Percentiles rank a stretch among this genome's conserved stretches.
phyloP scores from a whole-genome alignment of 2,888 invertebrate genomes.

The Steinernema hermaphroditum region DNA sequence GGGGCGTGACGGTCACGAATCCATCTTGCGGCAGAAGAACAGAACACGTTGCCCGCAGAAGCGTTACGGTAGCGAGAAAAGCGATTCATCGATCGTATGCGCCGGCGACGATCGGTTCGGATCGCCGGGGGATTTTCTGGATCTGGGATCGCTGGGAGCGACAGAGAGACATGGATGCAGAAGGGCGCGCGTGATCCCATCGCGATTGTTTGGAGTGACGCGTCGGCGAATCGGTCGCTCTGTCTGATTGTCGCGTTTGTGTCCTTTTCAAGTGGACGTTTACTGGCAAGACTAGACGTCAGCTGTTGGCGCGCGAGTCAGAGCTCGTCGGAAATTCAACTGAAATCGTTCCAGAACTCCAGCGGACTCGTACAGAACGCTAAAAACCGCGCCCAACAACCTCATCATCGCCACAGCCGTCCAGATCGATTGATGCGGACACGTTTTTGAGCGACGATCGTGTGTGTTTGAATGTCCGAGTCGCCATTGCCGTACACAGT shows the following conservation, averaged over 20 bases:
- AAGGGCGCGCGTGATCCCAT: background rate
- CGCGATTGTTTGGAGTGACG: constrained; percentile 8
- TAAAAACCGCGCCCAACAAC: background rate
- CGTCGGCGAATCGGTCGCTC: background rate
- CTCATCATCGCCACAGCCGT: background rate
- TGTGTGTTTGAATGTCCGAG: constrained; percentile 12
- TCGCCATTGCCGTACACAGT: constrained; percentile 21
- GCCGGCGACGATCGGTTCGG: background rate
- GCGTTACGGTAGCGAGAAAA: background rate
- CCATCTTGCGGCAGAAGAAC: background rate
- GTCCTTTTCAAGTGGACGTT: background rate
- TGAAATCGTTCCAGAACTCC: background rate
- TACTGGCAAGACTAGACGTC: background rate
- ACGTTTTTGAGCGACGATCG: constrained; percentile 2
- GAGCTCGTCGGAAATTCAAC: background rate
- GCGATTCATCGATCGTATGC: background rate
- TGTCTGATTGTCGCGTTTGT: background rate
- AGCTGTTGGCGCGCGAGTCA: background rate
- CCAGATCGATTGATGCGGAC: background rate
- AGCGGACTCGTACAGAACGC: background rate
- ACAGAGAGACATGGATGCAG: background rate
- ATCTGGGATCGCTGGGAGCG: background rate
- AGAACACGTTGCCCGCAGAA: background rate
- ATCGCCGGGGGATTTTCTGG: background rate
- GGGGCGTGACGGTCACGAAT: constrained; percentile 21